Percentiles rank a stretch among this genome's conserved stretches.
Evolutionary conservation across 2,888 invertebrate species (phyloP).

Genomic region (Campoplex capitator): DNA sequence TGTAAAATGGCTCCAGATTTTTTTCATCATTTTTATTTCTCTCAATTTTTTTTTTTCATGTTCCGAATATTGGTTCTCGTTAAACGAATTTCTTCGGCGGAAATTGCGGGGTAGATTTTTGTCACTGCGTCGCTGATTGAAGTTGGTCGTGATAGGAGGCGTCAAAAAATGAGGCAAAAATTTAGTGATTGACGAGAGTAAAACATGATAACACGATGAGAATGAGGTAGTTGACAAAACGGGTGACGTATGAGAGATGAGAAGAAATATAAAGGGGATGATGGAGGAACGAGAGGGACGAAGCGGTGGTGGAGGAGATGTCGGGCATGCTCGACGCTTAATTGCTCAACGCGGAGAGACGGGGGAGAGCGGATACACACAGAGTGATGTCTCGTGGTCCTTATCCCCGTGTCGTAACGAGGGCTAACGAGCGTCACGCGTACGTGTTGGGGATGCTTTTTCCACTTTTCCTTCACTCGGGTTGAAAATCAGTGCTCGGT

Average conservation of each 20-base stretch:
- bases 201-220: conserved; percentile 34
- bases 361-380: conserved; percentile 16
- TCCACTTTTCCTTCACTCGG: conserved; percentile 11
- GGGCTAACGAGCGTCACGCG: conserved; percentile 65
- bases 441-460: conserved; percentile 49
- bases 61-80: background rate
- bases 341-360: conserved; percentile 63
- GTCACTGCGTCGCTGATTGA: background rate
- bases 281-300: conserved; percentile 44
- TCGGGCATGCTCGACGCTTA: conserved; percentile 68
- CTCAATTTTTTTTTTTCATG: no score
- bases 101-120: background rate
- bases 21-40: background rate
- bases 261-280: conserved; percentile 7
- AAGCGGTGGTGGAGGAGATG: conserved; percentile 46
- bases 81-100: background rate
- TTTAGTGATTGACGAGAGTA: conserved; percentile 50
- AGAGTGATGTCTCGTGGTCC: conserved; percentile 47
- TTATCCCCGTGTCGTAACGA: conserved; percentile 57
- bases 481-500: conserved; percentile 48
- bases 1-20: background rate
- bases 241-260: conserved; percentile 33
- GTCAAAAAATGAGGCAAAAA: conserved; percentile 16
- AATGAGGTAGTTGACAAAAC: conserved; percentile 32
- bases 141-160: background rate